Base-by-base conservation (phyloP, 2,113 vertebrate species). In the Amblyornis subalaris region DNA sequence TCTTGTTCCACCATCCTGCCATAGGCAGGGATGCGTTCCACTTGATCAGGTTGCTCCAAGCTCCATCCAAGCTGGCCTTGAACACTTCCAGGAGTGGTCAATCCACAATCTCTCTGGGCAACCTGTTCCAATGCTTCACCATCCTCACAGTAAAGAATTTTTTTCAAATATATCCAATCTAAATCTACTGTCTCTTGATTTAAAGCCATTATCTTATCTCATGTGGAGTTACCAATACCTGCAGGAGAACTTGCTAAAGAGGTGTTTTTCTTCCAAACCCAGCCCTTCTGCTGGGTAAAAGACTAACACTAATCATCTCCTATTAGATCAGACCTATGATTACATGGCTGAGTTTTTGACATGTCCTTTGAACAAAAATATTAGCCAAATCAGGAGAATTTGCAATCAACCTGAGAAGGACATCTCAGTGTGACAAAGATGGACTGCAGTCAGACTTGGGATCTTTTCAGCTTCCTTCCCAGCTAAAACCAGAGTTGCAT, bases 1-100 rank as follows among this genome's bases (percentile, higher is more conserved):
- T 22, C 23, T 53, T 0, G 0, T 74, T 75, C 14, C 54, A 29
- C 2, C 2, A 8, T 14, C 4, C 4, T 53, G 9, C 47, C n/a
- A 22, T 5, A 6, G 69, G 4, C 11, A 53, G 10, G 15, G 8
- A 22, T 9, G 8, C 11, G 14, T 61, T 38, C 9, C n/a, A 22
- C 25, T 54, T 25, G 13, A 82, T 9, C 21, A 40, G 16, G 14
- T 10, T 47, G 20, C n/a, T 75, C 17, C 35, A 45, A 21, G 14
- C 4, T 38, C 53, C 25, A n/a, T 12, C 5, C 1, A 0, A 60
- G 33, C 13, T 40, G 20, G 28, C 9, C 10, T 53, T 53, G 9
- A 47, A 26, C 17, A 48, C 4, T 47, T 47, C 18, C 61, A 69
- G 47, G 25, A 31, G 31, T 48, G 70, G 7, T 26, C 11, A 69